A percentile compares a stretch with the other conserved stretches of the same genome.
These are phyloP conservation scores for Euclidia mi DNA, from an alignment of 2,888 invertebrate species.

Conservation along the genomic window DNA sequence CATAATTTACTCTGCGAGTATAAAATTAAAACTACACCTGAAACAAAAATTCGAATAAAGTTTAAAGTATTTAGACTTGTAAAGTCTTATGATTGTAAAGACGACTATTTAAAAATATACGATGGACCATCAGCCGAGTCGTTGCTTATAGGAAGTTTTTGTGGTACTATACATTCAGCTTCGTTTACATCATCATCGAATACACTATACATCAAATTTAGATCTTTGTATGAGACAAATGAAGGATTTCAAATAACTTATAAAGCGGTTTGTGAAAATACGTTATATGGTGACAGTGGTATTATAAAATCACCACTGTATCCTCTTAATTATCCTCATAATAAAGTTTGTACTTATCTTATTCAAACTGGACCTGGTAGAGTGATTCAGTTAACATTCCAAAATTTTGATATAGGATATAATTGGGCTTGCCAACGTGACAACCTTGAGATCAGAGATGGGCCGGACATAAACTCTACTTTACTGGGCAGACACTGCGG, in stretches of 20 bases:
- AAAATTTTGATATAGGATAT: conserved; percentile 92
- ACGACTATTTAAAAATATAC: conserved; percentile 91
- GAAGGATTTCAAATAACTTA: conserved; percentile 76
- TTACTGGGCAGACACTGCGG: conserved; percentile 93
- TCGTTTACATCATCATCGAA: conserved; percentile 90
- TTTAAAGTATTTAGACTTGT: conserved; percentile 92
- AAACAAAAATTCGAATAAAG: conserved; percentile 91
- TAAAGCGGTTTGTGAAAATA: conserved; percentile 72
- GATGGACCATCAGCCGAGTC: conserved; percentile 91
- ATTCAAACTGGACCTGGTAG: conserved; percentile 91
- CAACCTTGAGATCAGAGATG: conserved; percentile 92
- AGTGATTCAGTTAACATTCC: conserved; percentile 91
- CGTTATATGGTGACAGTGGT: conserved; percentile 89
- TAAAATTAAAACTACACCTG: conserved; percentile 91
- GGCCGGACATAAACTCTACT: conserved; percentile 91
- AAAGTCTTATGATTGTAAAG: conserved; percentile 88
- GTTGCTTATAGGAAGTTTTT: conserved; percentile 92
- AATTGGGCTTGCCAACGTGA: conserved; percentile 73
- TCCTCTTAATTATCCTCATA: conserved; percentile 91
- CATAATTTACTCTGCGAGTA: conserved; percentile 94
- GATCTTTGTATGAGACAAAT: conserved; percentile 75
- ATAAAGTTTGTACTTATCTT: conserved; percentile 91
- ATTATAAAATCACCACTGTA: conserved; percentile 93
- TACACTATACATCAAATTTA: conserved; percentile 87
- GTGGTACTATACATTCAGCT: conserved; percentile 92